Evolutionary conservation across 2,888 invertebrate species (phyloP), one percentile per base, ranked within the genome.

Genomic region (Palloptera scutellata): DNA sequence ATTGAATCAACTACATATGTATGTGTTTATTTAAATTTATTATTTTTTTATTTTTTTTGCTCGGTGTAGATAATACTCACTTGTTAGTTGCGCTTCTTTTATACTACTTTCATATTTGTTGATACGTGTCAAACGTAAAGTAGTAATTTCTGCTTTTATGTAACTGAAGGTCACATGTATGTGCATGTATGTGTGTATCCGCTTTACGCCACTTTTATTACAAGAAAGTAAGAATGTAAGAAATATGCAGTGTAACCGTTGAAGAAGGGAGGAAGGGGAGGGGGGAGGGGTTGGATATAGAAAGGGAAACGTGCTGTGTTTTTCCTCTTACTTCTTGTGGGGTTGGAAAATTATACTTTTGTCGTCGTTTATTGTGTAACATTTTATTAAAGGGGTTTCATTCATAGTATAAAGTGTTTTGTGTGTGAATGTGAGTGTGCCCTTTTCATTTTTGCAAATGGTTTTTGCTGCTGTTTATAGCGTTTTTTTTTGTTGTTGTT

Each of bases 61-160:
- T 41, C 41, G 2, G 20, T 59, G 13, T 54, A n/a, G 19, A 10
- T 30, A 17, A 40, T 51, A 41, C 13, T 41, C 58, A 48, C 40
- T 12, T 20, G 2, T 19, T 54, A 11, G 12, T 42, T 53, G 4
- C 17, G 12, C 45, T 5, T 4, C 45, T 15, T 1, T 11, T 12
- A 1, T 20, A 11, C 20, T 57, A 57, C 53, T 2, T 45, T 40
- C 9, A 8, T 58, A 10, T 53, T 60, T 53, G 42, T 43, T 67
- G 68, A 67, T 67, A 71, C 67, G 68, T 71, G 68, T 67, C 68
- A 68, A 62, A 64, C 30, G 61, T 64, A 51, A 60, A 55, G 61
- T 48, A 62, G 66, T 64, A 58, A 64, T 67, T 66, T 66, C 54
- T 67, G 48, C 30, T 52, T 54, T 41, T 64, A 55, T 17, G 2